phyloP scores from a whole-genome alignment of 2,888 invertebrate genomes.

The Rhagonycha fulva region DNA sequence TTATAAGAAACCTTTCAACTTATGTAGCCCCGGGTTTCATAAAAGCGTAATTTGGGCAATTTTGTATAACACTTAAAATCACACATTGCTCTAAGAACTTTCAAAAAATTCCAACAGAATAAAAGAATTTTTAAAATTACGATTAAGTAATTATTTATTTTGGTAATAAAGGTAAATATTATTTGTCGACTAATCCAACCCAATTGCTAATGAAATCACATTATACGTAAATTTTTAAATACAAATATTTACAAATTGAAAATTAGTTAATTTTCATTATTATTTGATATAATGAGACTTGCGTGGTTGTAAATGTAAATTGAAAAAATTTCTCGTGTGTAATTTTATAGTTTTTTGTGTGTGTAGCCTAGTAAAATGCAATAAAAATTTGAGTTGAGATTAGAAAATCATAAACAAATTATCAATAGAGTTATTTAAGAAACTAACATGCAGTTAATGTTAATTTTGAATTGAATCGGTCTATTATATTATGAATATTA shows the following conservation, averaged over 20 bases:
- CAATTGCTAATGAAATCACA: neutral
- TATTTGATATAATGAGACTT: neutral
- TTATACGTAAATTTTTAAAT: neutral
- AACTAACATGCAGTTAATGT: neutral
- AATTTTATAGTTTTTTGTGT: neutral
- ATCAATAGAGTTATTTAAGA: neutral
- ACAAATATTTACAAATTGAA: neutral
- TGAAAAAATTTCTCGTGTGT: neutral
- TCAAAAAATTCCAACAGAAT: no score
- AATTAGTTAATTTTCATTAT: neutral
- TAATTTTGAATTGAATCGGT: neutral
- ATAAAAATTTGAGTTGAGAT: neutral
- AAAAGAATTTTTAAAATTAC: no score
- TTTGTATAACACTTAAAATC: no score
- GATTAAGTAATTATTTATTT: neutral
- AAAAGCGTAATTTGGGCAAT: no score
- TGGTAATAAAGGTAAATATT: neutral
- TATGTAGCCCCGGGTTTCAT: no score
- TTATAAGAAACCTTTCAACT: no score
- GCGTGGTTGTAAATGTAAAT: neutral
- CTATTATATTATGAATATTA: neutral
- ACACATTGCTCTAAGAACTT: no score
- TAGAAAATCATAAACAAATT: neutral
- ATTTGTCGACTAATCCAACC: neutral
- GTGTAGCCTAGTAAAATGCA: neutral